Evolutionary conservation across 2,888 invertebrate species (phyloP).

Genomic region (Pasiphila rectangulata): DNA sequence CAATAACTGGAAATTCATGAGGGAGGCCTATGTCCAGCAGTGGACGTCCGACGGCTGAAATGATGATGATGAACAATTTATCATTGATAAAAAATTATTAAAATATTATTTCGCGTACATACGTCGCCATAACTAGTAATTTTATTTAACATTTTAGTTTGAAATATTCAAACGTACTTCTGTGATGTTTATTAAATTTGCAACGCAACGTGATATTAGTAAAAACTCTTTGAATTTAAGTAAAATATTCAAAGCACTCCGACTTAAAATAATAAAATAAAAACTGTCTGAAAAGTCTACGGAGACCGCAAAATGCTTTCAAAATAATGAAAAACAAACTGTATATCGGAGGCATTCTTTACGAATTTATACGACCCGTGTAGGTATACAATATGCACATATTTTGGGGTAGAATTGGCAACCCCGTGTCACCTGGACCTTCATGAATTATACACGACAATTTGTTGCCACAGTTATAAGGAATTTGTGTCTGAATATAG

Average conservation of each 20-base stretch:
- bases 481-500: conserved; percentile 43
- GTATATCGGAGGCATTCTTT: conserved; percentile 37
- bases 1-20: no score
- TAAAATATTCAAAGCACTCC: conserved; percentile 9
- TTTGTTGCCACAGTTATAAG: conserved; percentile 63
- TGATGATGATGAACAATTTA: no score
- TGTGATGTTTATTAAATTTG: neutral
- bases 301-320: conserved; percentile 50
- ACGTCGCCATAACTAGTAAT: no score
- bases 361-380: conserved; percentile 32
- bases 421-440: conserved; percentile 62
- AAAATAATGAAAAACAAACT: conserved; percentile 50
- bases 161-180: no score
- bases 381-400: conserved; percentile 47
- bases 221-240: conserved; percentile 4
- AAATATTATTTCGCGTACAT: no score
- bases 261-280: conserved; percentile 14
- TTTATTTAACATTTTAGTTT: no score
- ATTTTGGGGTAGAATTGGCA: conserved; percentile 52
- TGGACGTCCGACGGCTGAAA: no score
- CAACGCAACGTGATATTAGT: neutral
- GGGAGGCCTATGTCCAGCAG: no score
- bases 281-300: conserved; percentile 27
- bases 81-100: no score
- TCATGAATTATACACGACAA: conserved; percentile 67